phyloP scores from a whole-genome alignment of 2,797 vertebrate genomes.

The Ctenopoma multispine region DNA sequence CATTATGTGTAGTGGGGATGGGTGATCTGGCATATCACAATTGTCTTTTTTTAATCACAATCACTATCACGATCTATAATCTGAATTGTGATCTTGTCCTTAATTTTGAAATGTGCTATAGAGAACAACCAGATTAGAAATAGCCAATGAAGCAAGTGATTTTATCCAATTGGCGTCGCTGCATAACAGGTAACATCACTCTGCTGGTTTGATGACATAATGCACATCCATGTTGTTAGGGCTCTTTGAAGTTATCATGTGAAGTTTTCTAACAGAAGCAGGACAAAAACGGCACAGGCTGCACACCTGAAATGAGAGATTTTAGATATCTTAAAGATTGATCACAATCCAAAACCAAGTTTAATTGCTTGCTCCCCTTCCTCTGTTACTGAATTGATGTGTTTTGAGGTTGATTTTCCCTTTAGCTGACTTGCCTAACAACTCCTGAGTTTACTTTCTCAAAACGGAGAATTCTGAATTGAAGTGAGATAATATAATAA shows the following conservation, averaged over 20 bases:
- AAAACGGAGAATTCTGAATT: slow-evolving; percentile 4
- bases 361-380: neutral
- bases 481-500: slow-evolving; percentile 20
- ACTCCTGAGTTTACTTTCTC: slow-evolving; percentile 12
- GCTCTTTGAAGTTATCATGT: neutral
- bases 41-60: neutral
- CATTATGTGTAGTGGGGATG: neutral
- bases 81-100: no score
- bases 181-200: neutral
- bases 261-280: neutral
- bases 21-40: no score
- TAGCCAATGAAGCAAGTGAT: neutral
- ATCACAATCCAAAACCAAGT: neutral
- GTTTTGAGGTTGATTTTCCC: slow-evolving; percentile 10
- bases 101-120: no score
- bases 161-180: neutral
- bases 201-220: neutral
- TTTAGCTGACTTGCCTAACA: slow-evolving; percentile 6
- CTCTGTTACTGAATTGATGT: neutral
- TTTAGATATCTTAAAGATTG: neutral
- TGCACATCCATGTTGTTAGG: neutral
- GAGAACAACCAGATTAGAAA: neutral
- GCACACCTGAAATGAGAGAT: neutral
- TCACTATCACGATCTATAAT: neutral
- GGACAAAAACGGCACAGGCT: no score